Evolutionary conservation across 2,888 invertebrate genomes (phyloP), one percentile per base, ranked within the genome.

Genomic region (Lasioglossum pauxillum): DNA sequence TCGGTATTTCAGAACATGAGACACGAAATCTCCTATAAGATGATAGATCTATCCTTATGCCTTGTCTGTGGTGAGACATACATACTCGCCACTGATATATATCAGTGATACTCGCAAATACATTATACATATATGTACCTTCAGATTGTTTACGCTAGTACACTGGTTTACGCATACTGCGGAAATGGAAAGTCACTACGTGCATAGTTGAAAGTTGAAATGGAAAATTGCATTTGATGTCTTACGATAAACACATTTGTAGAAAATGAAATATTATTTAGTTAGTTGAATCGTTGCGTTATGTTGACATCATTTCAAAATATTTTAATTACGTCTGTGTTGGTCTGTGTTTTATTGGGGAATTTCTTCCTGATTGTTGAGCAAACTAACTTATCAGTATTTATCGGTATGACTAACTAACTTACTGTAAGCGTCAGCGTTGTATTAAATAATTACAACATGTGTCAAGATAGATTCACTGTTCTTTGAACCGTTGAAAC

Each of bases 101-200:
- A n/a, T n/a, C n/a, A n/a, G n/a, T n/a, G n/a, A 14, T 8, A 60
- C 14, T 8, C 23, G 49, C 8, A 8, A 1, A 35, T 69, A 35
- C 44, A 31, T 31, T 35, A 35, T 35, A 35, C 35, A 35, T 35
- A 35, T 35, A 35, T 57, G 46, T 44, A 27, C 8, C 46, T 41
- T 71, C 41, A 64, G 60, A 14, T 27, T 44, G 27, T 74, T 83
- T 41, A 41, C 71, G n/a, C 69, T 31, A 31, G 31, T 31, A 1
- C 31, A 31, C 31, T 35, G 5, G 23, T 74, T 83, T 41, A 41
- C 71, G n/a, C 69, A 23, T 72, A 71, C 1, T 53, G 23, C n/a
- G 38, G 53, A 73, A 78, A 78, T 78, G 41, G 75, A 75, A 84
- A 75, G 78, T 75, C 27, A 78, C 78, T 83, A 78, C 27, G 46